A percentile compares a stretch with the other conserved stretches of the same genome.
Evolutionary conservation across 2,888 invertebrate genomes (phyloP).

Genomic region (Lagria hirta): DNA sequence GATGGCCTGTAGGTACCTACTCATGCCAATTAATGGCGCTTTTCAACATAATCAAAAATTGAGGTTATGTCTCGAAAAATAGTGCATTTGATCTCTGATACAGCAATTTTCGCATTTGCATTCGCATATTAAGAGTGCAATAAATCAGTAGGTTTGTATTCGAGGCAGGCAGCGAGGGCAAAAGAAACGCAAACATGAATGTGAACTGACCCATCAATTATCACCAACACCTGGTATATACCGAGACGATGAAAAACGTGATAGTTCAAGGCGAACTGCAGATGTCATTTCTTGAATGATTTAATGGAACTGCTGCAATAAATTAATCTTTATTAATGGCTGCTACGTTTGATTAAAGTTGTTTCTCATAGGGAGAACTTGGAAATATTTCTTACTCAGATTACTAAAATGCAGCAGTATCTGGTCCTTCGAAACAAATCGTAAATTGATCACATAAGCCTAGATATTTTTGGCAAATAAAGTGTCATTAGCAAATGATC

Average conservation of each 20-base stretch:
- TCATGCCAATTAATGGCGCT: conserved; percentile 4
- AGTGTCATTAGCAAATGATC: no score
- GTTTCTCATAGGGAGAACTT: conserved; percentile 37
- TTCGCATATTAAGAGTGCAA: conserved; percentile 16
- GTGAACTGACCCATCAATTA: conserved; percentile 42
- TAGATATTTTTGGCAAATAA: no score
- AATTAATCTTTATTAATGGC: conserved; percentile 46
- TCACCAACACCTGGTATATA: conserved; percentile 45
- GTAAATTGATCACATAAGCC: no score
- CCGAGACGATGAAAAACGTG: conserved; percentile 46
- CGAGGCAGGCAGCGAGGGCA: conserved; percentile 6
- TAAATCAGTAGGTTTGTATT: conserved; percentile 20
- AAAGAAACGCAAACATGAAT: conserved; percentile 35
- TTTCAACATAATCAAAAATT: no score
- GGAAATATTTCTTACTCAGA: no score
- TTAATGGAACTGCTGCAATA: conserved; percentile 44
- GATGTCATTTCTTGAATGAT: conserved; percentile 50
- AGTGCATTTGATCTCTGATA: no score
- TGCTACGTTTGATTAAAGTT: conserved; percentile 40
- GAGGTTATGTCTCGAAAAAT: no score
- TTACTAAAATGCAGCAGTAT: no score
- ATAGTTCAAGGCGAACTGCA: conserved; percentile 51
- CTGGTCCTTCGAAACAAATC: no score
- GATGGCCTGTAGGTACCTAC: background rate
- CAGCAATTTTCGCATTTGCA: conserved; percentile 23